Evolutionary conservation across 1,140 invertebrate species (phyloP).

Genomic region (Odontomachus brunneus): DNA sequence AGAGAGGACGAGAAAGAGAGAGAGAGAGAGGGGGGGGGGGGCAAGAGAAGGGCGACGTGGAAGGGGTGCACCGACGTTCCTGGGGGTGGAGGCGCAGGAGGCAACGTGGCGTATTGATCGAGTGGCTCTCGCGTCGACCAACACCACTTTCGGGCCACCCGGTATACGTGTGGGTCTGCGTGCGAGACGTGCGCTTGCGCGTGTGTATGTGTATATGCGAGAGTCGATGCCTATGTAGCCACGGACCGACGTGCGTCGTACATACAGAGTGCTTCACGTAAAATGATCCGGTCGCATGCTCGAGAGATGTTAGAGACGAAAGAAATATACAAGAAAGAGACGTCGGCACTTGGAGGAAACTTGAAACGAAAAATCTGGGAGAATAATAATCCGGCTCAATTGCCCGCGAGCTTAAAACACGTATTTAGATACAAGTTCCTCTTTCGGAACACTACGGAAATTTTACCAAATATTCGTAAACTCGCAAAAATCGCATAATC

Average conservation of each 20-base stretch:
- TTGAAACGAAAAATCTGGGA: background rate
- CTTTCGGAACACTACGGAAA: no score
- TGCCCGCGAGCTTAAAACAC: background rate
- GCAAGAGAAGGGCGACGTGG: constrained; percentile 21
- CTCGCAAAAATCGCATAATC: no score
- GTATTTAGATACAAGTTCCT: no score
- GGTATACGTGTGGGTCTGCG: constrained; percentile 65
- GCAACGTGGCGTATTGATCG: constrained; percentile 85
- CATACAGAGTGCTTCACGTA: constrained; percentile 55
- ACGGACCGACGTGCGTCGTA: constrained; percentile 52
- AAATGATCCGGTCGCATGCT: constrained; percentile 16
- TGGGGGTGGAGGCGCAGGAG: constrained; percentile 80
- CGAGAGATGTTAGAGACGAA: background rate
- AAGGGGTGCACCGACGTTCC: constrained; percentile 71
- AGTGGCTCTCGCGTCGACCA: constrained; percentile 82
- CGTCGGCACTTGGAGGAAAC: background rate
- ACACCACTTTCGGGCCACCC: constrained; percentile 73
- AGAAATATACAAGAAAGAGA: background rate
- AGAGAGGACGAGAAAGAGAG: constrained; percentile 34
- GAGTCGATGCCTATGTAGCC: constrained; percentile 51
- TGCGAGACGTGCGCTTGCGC: constrained; percentile 25
- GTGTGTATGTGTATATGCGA: constrained; percentile 13
- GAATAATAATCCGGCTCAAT: background rate
- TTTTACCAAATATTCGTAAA: no score
- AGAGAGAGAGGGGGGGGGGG: constrained; percentile 33